Evolutionary conservation across 2,888 invertebrate species (phyloP).

Genomic region (Isotomurus palustris): DNA sequence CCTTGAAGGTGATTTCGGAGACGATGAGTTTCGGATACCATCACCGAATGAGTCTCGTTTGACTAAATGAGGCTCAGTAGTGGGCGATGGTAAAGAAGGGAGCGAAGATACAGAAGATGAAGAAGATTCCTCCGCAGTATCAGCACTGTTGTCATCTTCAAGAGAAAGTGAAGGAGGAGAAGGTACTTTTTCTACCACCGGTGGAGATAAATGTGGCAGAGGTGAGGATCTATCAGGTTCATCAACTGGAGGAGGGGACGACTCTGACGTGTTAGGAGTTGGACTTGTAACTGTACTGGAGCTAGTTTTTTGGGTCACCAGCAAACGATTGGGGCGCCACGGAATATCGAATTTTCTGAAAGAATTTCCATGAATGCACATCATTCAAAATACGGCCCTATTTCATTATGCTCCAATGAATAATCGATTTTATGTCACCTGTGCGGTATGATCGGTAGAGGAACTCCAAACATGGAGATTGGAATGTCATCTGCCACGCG

Average conservation of each 20-base stretch:
- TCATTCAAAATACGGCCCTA: not conserved
- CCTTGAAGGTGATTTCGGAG: too few species aligned
- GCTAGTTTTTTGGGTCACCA: not conserved
- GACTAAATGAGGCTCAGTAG: constrained; percentile 1
- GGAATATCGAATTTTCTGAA: constrained; percentile 14
- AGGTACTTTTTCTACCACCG: not conserved
- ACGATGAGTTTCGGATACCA: too few species aligned
- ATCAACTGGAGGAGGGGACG: not conserved
- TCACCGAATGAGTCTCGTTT: not conserved
- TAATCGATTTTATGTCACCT: constrained; percentile 27
- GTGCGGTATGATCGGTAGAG: constrained; percentile 34
- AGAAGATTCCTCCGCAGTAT: constrained; percentile 6
- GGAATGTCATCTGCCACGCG: constrained; percentile 31
- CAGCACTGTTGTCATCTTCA: too few species aligned
- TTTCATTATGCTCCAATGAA: too few species aligned
- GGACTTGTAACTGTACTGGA: not conserved
- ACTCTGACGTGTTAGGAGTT: too few species aligned
- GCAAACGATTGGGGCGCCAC: constrained; percentile 5
- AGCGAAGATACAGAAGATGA: constrained; percentile 9
- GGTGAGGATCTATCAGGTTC: too few species aligned
- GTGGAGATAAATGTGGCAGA: not conserved
- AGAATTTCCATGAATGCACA: not conserved
- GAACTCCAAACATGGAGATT: constrained; percentile 36
- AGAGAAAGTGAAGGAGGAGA: constrained; percentile 1
- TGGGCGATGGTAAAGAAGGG: constrained; percentile 7